phyloP scores from a whole-genome alignment of 1,140 invertebrate species.

The Callitettix versicolor region DNA sequence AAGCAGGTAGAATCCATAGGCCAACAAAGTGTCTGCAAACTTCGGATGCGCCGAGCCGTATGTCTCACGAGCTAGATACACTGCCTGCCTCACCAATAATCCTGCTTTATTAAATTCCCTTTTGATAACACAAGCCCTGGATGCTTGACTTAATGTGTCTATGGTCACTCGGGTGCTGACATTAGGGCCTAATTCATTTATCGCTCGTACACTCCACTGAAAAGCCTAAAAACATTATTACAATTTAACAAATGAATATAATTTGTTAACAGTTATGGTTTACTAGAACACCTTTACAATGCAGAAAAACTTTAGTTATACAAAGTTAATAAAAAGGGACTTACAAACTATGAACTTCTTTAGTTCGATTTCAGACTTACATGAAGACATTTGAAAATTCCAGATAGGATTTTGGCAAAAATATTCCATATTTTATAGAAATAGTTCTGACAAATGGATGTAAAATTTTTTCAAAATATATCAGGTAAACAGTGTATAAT shows the following conservation, averaged over 20 bases:
- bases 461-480: too few relatives aligned
- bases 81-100: conserved; percentile 68
- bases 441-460: too few relatives aligned
- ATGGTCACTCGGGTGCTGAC: conserved; percentile 52
- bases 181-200: conserved; percentile 48
- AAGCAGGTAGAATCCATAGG: conserved; percentile 82
- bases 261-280: too few relatives aligned
- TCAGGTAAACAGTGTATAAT: too few relatives aligned
- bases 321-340: not conserved
- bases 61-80: conserved; percentile 55
- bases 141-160: conserved; percentile 69
- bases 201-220: conserved; percentile 58
- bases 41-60: conserved; percentile 64
- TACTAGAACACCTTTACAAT: too few relatives aligned
- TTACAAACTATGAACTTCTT: too few relatives aligned
- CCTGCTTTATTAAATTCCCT: conserved; percentile 69
- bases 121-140: conserved; percentile 79
- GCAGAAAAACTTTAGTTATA: not conserved
- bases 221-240: conserved; percentile 37
- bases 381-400: too few relatives aligned
- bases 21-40: conserved; percentile 70
- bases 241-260: not conserved
- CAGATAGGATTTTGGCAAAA: too few relatives aligned
- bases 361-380: too few relatives aligned
- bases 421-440: too few relatives aligned